Evolutionary conservation across 2,888 invertebrate species (phyloP).

Genomic region (Microdon myrmicae): DNA sequence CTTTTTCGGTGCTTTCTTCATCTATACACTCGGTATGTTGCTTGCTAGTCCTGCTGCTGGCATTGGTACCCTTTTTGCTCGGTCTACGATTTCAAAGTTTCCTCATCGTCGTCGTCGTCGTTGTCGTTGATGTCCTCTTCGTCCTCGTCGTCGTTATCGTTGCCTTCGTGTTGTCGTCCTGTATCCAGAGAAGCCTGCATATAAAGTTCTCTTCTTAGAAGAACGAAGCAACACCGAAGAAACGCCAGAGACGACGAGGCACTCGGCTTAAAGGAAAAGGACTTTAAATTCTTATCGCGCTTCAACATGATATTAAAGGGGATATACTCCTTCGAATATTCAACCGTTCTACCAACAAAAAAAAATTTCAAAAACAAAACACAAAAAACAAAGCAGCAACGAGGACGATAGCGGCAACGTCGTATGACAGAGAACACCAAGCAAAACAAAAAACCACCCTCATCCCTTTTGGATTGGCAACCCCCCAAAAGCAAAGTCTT

Average conservation of each 20-base stretch:
- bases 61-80: conserved; percentile 47
- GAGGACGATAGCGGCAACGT: conserved; percentile 17
- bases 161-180: too few species aligned
- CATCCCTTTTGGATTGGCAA: conserved; percentile 2
- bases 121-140: conserved; percentile 19
- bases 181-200: conserved; percentile 48
- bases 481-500: too few species aligned
- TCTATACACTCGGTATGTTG: conserved; percentile 3
- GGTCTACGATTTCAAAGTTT: conserved; percentile 52
- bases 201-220: conserved; percentile 48
- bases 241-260: conserved; percentile 11
- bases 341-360: too few species aligned
- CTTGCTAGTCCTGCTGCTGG: conserved; percentile 31
- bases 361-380: too few species aligned
- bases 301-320: conserved; percentile 44
- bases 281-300: conserved; percentile 51
- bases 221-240: conserved; percentile 22
- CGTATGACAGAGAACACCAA: conserved; percentile 30
- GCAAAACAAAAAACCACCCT: conserved; percentile 25
- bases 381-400: too few species aligned
- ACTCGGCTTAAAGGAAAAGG: conserved; percentile 40
- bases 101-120: too few species aligned
- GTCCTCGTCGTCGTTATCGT: too few species aligned
- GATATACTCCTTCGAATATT: conserved; percentile 39
- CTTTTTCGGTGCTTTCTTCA: not conserved